These are phyloP conservation scores for Pelochelys cantorii DNA, from an alignment of 2,797 vertebrate genomes.

Conservation along the genomic window DNA sequence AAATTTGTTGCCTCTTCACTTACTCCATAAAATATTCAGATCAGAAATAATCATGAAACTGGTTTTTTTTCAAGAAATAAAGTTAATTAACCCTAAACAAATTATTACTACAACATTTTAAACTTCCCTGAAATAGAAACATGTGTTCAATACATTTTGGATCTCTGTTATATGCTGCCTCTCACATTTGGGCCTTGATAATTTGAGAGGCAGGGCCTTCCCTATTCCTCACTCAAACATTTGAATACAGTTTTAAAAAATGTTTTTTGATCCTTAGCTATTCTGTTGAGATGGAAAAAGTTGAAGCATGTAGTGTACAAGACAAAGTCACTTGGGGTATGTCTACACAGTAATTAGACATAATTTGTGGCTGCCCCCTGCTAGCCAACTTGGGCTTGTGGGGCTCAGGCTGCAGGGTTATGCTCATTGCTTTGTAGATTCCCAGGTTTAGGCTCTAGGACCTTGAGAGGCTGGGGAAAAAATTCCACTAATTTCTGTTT, in stretches of 20 bases:
- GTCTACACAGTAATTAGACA: not conserved
- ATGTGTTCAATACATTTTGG: not conserved
- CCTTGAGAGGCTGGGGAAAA: not conserved
- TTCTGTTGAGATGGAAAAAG: not conserved
- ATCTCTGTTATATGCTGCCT: not conserved
- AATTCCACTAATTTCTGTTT: not conserved
- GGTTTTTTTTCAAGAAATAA: not conserved
- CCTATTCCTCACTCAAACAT: not conserved
- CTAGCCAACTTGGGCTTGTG: not conserved
- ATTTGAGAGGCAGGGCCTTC: not conserved
- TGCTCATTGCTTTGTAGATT: not conserved
- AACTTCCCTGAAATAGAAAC: not conserved
- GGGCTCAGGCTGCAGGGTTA: not conserved
- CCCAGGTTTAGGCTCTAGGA: not conserved
- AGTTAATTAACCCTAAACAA: not conserved
- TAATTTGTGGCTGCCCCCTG: not conserved
- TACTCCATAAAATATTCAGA: not conserved
- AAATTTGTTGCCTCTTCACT: not conserved
- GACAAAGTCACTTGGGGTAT: not conserved
- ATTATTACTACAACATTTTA: not conserved
- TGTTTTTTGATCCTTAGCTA: not conserved
- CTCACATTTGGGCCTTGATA: not conserved
- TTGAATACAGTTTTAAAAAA: not conserved
- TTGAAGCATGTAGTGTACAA: not conserved
- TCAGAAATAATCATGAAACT: not conserved